A percentile compares a stretch with the other conserved stretches of the same genome.
Conservation (phyloP, 2,797 vertebrate genomes). For the Cyclura pinguis region DNA sequence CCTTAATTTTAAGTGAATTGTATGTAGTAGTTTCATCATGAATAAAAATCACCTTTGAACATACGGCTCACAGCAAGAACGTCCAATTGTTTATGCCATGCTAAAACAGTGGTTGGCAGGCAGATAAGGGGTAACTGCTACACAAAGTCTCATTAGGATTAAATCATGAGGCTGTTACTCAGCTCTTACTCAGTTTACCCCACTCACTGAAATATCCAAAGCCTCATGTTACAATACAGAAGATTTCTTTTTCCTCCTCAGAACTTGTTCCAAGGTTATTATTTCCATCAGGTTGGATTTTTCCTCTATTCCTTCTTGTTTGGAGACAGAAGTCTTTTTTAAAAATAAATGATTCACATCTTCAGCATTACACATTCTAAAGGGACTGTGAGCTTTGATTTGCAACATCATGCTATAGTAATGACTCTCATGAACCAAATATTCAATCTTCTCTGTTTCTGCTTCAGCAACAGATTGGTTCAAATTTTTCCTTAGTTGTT, state of each 20-base stretch:
- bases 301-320: neutral
- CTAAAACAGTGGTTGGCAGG: neutral
- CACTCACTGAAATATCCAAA: constrained; percentile 9
- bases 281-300: neutral
- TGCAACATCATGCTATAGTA: neutral
- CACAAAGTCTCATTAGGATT: neutral
- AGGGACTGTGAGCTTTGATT: neutral
- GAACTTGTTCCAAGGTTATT: neutral
- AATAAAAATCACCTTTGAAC: neutral
- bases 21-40: neutral
- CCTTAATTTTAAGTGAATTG: neutral
- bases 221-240: neutral
- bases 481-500: neutral
- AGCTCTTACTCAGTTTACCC: neutral
- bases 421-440: neutral
- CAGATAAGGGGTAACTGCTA: neutral
- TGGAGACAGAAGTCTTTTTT: neutral
- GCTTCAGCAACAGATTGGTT: neutral
- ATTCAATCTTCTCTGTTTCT: neutral
- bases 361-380: neutral
- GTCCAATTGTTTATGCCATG: constrained; percentile 6
- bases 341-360: neutral
- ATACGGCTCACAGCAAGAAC: neutral
- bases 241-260: neutral
- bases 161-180: constrained; percentile 8